A percentile compares a stretch with the other conserved stretches of the same genome.
Conservation (phyloP, 1,140 invertebrate species). For the Musca domestica region DNA sequence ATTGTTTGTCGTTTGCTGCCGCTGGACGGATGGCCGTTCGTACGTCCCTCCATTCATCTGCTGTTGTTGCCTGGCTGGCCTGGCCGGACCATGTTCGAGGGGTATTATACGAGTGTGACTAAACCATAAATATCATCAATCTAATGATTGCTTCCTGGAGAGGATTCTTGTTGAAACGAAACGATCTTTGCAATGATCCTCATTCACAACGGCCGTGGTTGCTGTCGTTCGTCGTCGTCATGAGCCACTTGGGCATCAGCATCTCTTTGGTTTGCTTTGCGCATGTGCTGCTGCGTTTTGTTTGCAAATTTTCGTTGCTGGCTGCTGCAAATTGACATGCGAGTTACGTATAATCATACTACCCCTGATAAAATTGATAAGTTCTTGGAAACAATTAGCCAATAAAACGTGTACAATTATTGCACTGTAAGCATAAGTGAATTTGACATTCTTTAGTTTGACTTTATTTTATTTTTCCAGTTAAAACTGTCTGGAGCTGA, state of each 20-base stretch:
- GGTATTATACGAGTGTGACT: slow-evolving; percentile 10
- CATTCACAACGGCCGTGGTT: not conserved
- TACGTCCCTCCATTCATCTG: too few relatives aligned
- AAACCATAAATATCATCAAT: slow-evolving; percentile 18
- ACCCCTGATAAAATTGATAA: too few relatives aligned
- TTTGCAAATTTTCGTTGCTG: not conserved
- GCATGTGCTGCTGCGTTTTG: not conserved
- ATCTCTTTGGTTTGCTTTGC: not conserved
- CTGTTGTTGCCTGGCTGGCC: not conserved
- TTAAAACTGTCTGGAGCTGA: too few relatives aligned
- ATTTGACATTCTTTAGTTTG: too few relatives aligned
- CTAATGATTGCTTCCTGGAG: slow-evolving; percentile 10
- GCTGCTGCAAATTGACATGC: slow-evolving; percentile 16
- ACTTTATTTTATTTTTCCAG: too few relatives aligned
- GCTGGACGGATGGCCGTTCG: too few relatives aligned
- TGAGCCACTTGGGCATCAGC: not conserved
- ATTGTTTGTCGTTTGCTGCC: too few relatives aligned
- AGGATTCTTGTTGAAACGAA: too few relatives aligned
- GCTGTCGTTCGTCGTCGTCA: not conserved
- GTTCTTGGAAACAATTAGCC: too few relatives aligned
- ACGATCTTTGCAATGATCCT: slow-evolving; percentile 7
- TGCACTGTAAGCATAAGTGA: too few relatives aligned
- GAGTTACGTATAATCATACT: too few relatives aligned
- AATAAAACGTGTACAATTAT: too few relatives aligned
- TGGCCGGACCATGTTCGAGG: not conserved